A percentile compares a stretch with the other conserved stretches of the same genome.
Conservation (phyloP, 2,113 vertebrate species). For the Trematomus loennbergii region DNA sequence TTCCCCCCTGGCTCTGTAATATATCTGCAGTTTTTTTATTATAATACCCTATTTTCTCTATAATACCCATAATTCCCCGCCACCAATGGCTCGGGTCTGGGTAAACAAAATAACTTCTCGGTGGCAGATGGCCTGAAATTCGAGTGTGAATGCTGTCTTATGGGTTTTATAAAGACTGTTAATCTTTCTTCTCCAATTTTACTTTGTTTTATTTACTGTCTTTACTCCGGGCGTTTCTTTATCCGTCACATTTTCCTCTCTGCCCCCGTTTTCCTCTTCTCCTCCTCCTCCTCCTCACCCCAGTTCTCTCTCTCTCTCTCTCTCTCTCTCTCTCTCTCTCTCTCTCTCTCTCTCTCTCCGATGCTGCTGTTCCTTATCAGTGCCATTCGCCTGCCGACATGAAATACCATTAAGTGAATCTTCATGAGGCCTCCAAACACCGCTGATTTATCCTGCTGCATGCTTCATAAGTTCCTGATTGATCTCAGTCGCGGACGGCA, state of each 20-base stretch:
- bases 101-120: slow-evolving; percentile 51
- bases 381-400: slow-evolving; percentile 14
- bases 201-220: slow-evolving; percentile 45
- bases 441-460: slow-evolving; percentile 46
- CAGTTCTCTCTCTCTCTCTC: neutral
- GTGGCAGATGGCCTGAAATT: slow-evolving; percentile 24
- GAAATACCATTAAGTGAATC: slow-evolving; percentile 46
- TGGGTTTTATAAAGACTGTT: slow-evolving; percentile 33
- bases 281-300: neutral
- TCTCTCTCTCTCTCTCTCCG: neutral
- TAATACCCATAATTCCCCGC: slow-evolving; percentile 41
- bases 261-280: neutral
- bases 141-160: neutral
- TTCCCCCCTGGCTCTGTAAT: slow-evolving; percentile 13
- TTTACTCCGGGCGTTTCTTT: slow-evolving; percentile 37
- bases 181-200: slow-evolving; percentile 37
- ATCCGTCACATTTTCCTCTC: slow-evolving; percentile 12
- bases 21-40: slow-evolving; percentile 12
- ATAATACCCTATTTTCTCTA: slow-evolving; percentile 19
- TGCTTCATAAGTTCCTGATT: slow-evolving; percentile 48
- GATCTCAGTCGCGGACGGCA: slow-evolving; percentile 10
- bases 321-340: neutral
- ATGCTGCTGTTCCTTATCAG: slow-evolving; percentile 29
- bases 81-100: slow-evolving; percentile 2
- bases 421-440: slow-evolving; percentile 38